Evolutionary conservation across 2,888 invertebrate genomes (phyloP), one percentile per base, ranked within the genome.

Genomic region (Drosophila limbata): DNA sequence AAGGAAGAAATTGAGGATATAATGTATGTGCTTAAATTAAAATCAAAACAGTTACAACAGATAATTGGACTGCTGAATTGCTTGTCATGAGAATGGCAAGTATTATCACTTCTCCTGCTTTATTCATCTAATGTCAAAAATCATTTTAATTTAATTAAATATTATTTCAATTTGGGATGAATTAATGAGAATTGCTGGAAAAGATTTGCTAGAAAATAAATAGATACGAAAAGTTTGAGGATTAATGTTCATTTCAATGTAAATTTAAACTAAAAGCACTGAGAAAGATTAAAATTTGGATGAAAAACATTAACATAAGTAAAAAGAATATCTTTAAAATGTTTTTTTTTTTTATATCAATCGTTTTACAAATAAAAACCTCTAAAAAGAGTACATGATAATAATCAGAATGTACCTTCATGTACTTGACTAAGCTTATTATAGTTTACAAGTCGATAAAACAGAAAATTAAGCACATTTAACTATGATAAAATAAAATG

Each of bases 31-130:
- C 57, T 47, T 57, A 45, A 57, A 45, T 57, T 37, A 37, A 57
- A 57, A 57, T 57, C 57, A 57, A 25, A 57, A 57, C 35, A 57
- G 45, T 47, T 57, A 37, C 57, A 25, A 35, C 2, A 21, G 44
- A 44, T 56, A 56, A 56, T 56, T 56, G 44, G 42, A 44, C 42
- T 56, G 44, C 44, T 9, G 21, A 10, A 44, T 44, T 31, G 40
- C 31, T 42, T 55, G 10, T 33, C 42, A 19, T n/a, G 21, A 44
- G 15, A 11, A 21, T 10, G 15, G 1, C 19, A 56, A 56, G 11
- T 13, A 31, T 56, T 4, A 15, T 44, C 33, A 44, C 15, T 10
- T 11, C n/a, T 11, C 11, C 15, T n/a, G 42, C 6, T 21, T 15
- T 35, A 19, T 40, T 53, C 17, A 40, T 25, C 40, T 17, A 40